These are phyloP conservation scores for Albula goreensis DNA, from an alignment of 2,113 vertebrate species.

Conservation along the genomic window DNA sequence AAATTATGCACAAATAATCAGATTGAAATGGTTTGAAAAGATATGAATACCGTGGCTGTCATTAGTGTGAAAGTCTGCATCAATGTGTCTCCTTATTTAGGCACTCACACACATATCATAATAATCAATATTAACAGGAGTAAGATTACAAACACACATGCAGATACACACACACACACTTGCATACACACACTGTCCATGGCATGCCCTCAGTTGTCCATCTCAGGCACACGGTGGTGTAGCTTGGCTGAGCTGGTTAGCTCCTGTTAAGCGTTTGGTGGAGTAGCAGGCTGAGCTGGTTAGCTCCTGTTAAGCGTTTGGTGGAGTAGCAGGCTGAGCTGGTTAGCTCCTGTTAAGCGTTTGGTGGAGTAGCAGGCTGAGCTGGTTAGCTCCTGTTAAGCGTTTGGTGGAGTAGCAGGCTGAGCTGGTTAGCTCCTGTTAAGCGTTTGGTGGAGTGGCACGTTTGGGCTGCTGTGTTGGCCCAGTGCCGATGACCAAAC, in stretches of 20 bases:
- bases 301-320: no score
- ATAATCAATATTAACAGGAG: no score
- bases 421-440: slow-evolving; percentile 37
- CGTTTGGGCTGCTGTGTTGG: slow-evolving; percentile 44
- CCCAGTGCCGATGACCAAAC: slow-evolving; percentile 52
- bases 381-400: slow-evolving; percentile 40
- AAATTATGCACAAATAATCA: no score
- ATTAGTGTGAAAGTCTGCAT: no score
- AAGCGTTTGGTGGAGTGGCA: not conserved
- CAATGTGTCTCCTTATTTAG: no score
- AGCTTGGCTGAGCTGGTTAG: slow-evolving; percentile 30
- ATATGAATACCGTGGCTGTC: no score
- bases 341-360: slow-evolving; percentile 37
- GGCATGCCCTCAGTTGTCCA: not conserved
- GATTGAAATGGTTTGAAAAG: no score
- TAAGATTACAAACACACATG: not conserved
- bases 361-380: not conserved
- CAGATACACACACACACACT: not conserved
- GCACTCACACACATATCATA: no score
- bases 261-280: slow-evolving; percentile 28
- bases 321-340: no score
- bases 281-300: not conserved
- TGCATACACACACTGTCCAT: not conserved
- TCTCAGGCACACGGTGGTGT: not conserved
- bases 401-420: not conserved